These are phyloP conservation scores for Stenchaetothrips biformis DNA, from an alignment of 2,888 invertebrate genomes.

Conservation along the genomic window DNA sequence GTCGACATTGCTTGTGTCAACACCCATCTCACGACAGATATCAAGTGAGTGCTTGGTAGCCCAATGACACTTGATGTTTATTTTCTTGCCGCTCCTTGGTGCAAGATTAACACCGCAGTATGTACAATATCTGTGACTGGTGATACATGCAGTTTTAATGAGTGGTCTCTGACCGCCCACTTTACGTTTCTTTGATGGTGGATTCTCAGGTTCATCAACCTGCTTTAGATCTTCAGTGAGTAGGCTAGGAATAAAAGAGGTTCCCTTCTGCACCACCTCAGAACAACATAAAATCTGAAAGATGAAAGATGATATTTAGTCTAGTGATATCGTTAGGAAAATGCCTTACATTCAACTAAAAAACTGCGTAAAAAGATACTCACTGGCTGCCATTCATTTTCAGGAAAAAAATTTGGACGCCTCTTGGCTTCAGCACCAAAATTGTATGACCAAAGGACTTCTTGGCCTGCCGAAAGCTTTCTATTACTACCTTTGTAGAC, in stretches of 20 bases:
- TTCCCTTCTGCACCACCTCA: background rate
- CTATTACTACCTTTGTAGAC: background rate
- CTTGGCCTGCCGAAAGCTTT: background rate
- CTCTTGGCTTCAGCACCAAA: background rate
- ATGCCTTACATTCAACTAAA: background rate
- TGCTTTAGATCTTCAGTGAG: background rate
- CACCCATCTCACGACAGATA: background rate
- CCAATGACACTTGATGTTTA: background rate
- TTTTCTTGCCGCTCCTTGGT: background rate
- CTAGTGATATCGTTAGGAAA: background rate
- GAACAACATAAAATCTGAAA: background rate
- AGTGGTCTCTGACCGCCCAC: background rate
- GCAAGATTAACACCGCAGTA: background rate
- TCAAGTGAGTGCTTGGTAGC: background rate
- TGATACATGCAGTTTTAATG: background rate
- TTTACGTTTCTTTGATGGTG: background rate
- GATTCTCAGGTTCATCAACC: background rate
- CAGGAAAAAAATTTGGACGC: background rate
- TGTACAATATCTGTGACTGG: background rate
- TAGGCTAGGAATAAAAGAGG: background rate
- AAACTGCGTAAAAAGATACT: background rate
- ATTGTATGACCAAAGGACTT: constrained; percentile 3
- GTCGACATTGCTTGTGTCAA: background rate
- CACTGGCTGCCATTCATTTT: background rate
- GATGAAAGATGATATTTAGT: background rate